Base-by-base conservation (phyloP, 2,888 invertebrate species). In the Serripes groenlandicus region DNA sequence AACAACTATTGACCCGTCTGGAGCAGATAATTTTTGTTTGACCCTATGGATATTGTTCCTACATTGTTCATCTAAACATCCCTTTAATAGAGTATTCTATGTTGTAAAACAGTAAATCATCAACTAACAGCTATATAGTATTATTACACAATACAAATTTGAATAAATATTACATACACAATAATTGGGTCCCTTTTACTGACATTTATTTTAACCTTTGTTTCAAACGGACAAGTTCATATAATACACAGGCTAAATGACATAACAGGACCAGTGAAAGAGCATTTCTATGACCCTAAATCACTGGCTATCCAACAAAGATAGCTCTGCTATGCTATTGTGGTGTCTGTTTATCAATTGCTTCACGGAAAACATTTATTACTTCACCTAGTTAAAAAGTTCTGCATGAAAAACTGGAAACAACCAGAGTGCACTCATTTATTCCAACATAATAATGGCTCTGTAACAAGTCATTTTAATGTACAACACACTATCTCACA, bases 161-260 rank as follows among this genome's bases (percentile, higher is more conserved):
- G 71, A 71, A 71, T 71, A 71, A 71, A 71, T 71, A 71, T 71
- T 71, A 71, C 71, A 56, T 66, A 66, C 71, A 71, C 34, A 54
- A 71, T 32, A 30, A 11, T 71, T 71, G 71, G 71, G 71, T 71
- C 71, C 71, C 71, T 15, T 54, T 54, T 66, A 66, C 42, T 21
- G 26, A 26, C 66, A 66, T 62, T 62, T 62, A 34, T 28, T 3
- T 28, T 18, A 28, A 60, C 28, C 34, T 34, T 34, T 30, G n/a
- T 23, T 21, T 32, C 34, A 62, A 34, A 21, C 7, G 34, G 15
- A 34, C 62, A 32, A 62, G 15, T n/a, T 3, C 58, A 58, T 58
- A 3, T 54, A 9, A 11, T 42, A 11, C 18, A 11, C 42, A 42
- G 42, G 18, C 42, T 11, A 42, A 11, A 42, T 11, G 11, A 42